phyloP scores from a whole-genome alignment of 2,888 invertebrate species.

The Meiosimyza platycephala region DNA sequence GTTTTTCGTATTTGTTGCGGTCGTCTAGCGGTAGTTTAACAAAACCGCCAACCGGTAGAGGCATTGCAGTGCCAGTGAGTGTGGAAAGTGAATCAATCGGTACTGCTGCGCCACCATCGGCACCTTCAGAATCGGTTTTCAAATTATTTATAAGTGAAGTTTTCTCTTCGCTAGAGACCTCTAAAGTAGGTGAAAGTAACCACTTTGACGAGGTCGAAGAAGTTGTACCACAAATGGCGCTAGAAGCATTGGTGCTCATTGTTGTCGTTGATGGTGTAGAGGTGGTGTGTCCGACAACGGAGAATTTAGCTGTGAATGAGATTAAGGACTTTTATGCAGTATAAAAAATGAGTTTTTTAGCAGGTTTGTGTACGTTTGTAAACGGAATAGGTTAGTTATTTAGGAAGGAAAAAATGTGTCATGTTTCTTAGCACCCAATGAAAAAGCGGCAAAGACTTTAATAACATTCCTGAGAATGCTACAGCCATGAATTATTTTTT shows the following conservation, averaged over 20 bases:
- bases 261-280: slow-evolving; percentile 26
- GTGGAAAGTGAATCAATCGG: slow-evolving; percentile 40
- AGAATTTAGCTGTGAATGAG: slow-evolving; percentile 57
- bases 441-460: no score
- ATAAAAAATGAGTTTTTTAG: slow-evolving; percentile 59
- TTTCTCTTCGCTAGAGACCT: slow-evolving; percentile 65
- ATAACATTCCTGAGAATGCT: no score
- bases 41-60: slow-evolving; percentile 64
- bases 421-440: slow-evolving; percentile 20
- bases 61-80: slow-evolving; percentile 48
- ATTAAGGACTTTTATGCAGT: slow-evolving; percentile 63
- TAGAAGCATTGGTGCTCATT: slow-evolving; percentile 26
- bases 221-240: slow-evolving; percentile 51
- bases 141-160: slow-evolving; percentile 62
- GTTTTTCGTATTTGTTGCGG: slow-evolving; percentile 81
- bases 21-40: slow-evolving; percentile 76
- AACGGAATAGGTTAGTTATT: slow-evolving; percentile 3
- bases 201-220: slow-evolving; percentile 65
- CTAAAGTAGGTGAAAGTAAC: slow-evolving; percentile 66
- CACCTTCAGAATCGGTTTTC: slow-evolving; percentile 59
- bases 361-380: slow-evolving; percentile 39
- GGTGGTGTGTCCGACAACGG: slow-evolving; percentile 46
- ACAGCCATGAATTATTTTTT: no score
- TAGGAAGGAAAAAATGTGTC: slow-evolving; percentile 12
- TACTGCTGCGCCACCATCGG: slow-evolving; percentile 43